Evolutionary conservation across 2,113 vertebrate species (phyloP), one percentile per base, ranked within the genome.

Genomic region (Furnarius figulus): DNA sequence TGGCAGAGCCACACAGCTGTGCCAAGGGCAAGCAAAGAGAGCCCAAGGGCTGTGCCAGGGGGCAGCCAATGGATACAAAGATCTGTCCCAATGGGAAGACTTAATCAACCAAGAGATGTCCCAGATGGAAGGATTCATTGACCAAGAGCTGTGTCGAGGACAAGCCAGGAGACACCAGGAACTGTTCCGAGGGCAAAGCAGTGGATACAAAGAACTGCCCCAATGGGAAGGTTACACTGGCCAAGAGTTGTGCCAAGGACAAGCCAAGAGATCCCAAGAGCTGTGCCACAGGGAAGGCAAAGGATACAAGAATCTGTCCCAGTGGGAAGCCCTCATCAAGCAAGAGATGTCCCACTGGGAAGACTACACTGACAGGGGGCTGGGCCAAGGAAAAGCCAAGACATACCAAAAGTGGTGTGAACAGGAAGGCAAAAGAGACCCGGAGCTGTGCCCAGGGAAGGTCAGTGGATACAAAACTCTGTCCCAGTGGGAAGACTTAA

Each of bases 171-270:
- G 21, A 42, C 6, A 7, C 1, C 66, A 10, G 58, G 85, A 55
- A 4, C 21, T 1, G 65, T 13, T 56, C 85, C 74, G 2, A 3
- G 55, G 25, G 37, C 31, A 5, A 14, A 55, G 14, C 18, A 5
- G 11, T 0, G 12, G 39, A 13, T 2, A 12, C 8, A 1, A 10
- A 56, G 74, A 39, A 20, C 3, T 7, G 65, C 8, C 33, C 65
- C 65, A 4, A 0, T 0, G 33, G 73, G 46, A 19, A 8, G 33
- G 18, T 8, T 4, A 14, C 33, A 20, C 4, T 23, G 12, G 17
- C 17, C 53, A 27, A 14, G 71, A 49, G 23, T 0, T 1, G 46
- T 12, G 37, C 56, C 80, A 71, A 5, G 31, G 67, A 4, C 9
- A 61, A 24, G 58, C 7, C 58, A 59, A 37, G 14, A 37, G 23